Conservation (phyloP, 2,888 invertebrate species). For the Deilephila elpenor region DNA sequence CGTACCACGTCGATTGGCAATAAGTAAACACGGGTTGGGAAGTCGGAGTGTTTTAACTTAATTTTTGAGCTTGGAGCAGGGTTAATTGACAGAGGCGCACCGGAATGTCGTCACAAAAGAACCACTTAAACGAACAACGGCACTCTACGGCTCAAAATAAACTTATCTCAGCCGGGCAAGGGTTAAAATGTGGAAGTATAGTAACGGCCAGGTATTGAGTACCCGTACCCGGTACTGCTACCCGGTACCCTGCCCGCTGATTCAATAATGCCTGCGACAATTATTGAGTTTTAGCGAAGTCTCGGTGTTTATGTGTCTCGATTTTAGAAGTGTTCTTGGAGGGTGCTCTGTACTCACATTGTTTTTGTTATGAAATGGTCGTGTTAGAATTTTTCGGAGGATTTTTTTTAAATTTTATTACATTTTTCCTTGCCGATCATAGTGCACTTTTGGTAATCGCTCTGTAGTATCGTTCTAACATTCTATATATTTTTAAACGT, state of each 20-base stretch:
- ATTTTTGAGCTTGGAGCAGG: constrained; percentile 80
- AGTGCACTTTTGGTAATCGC: no score
- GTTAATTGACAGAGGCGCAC: constrained; percentile 79
- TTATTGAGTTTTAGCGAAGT: constrained; percentile 14
- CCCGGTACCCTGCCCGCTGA: constrained; percentile 57
- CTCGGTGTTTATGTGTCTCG: constrained; percentile 7
- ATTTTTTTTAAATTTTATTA: no score
- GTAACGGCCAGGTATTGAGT: constrained; percentile 72
- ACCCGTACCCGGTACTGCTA: constrained; percentile 52
- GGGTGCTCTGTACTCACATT: not conserved
- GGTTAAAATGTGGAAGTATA: constrained; percentile 79
- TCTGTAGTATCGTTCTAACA: no score
- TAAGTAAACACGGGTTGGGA: constrained; percentile 74
- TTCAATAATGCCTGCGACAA: constrained; percentile 64
- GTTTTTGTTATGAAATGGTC: not conserved
- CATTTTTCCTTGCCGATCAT: no score
- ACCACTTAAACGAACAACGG: constrained; percentile 79
- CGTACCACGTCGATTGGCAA: constrained; percentile 71
- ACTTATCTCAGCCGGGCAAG: constrained; percentile 82
- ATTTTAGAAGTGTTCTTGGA: not conserved
- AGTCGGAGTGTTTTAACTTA: constrained; percentile 82
- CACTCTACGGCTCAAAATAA: constrained; percentile 83
- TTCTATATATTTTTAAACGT: not conserved
- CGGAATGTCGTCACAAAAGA: constrained; percentile 82
- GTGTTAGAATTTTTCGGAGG: no score